Evolutionary conservation across 2,888 invertebrate genomes (phyloP), one percentile per base, ranked within the genome.

Genomic region (Dynastes grantii): DNA sequence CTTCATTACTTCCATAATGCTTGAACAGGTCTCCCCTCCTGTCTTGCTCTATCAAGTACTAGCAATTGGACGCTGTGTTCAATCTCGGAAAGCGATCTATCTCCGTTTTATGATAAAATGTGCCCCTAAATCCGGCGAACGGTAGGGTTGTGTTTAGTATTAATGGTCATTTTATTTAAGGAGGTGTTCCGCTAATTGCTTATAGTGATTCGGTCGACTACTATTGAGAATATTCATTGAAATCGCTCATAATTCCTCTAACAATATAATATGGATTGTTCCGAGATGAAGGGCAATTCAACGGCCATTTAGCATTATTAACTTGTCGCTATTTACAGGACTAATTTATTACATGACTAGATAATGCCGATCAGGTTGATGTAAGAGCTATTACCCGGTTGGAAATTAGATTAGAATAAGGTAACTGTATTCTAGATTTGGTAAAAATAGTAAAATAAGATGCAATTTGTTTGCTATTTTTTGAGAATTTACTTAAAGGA

Each of bases 1-100:
- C 68, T 51, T 29, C 68, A 68, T 68, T 68, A 51, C 11, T 49
- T 68, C 51, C 51, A 68, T 68, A 51, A 68, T 68, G 68, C 68
- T 68, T 29, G 51, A 51, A 51, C 27, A 29, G 32, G 29, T 68
- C 68, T 58, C n/a, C 22, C 55, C 22, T 58, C 29, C 68, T 51
- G 6, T 37, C 29, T 63, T 13, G 2, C 63, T 63, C 63, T 37
- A 45, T 13, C 29, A 51, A 49, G 49, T 27, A 51, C 49, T 68
- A 8, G n/a, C 49, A 51, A 53, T 27, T 68, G 11, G 16, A 45
- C 37, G 65, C 11, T 29, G 22, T 29, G 13, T 11, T 9, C 27
- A 6, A 13, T 27, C 68, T 51, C 32, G 32, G 22, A 11, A 8
- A 67, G 45, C 40, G 16, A 11, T 45, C n/a, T 67, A 16, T 22